phyloP scores from a whole-genome alignment of 1,140 invertebrate genomes.

The Drosophila elegans region DNA sequence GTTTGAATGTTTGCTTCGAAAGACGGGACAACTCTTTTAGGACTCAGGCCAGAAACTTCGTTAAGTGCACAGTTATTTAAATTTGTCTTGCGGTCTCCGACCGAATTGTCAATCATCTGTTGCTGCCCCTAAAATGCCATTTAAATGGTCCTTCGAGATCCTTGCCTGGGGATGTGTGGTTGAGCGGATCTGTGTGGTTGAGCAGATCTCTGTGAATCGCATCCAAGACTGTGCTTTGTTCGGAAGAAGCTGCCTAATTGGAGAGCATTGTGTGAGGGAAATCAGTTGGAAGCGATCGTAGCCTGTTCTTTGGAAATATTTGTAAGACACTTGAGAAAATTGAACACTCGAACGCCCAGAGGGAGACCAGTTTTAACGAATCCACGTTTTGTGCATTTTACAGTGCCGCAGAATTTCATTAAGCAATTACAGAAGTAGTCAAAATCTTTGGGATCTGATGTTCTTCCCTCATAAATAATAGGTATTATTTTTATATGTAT shows the following conservation, averaged over 20 bases:
- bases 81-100: slow-evolving; percentile 72
- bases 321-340: not conserved
- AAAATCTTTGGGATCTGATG: not conserved
- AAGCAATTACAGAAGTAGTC: not conserved
- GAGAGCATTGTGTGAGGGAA: slow-evolving; percentile 31
- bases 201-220: slow-evolving; percentile 12
- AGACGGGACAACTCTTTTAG: slow-evolving; percentile 31
- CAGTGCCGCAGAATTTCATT: too few relatives aligned
- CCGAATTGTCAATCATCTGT: slow-evolving; percentile 77
- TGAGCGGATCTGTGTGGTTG: slow-evolving; percentile 16
- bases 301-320: slow-evolving; percentile 5
- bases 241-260: slow-evolving; percentile 24
- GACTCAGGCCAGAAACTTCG: slow-evolving; percentile 5
- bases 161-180: slow-evolving; percentile 35
- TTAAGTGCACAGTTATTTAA: slow-evolving; percentile 75
- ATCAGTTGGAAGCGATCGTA: slow-evolving; percentile 35
- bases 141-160: slow-evolving; percentile 41
- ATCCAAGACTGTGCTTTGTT: slow-evolving; percentile 16
- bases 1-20: slow-evolving; percentile 49
- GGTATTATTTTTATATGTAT: too few relatives aligned
- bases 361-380: not conserved
- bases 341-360: not conserved
- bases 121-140: slow-evolving; percentile 46
- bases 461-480: too few relatives aligned
- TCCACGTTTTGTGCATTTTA: not conserved